Evolutionary conservation across 2,888 invertebrate species (phyloP).

Genomic region (Trissonchulus sp.): DNA sequence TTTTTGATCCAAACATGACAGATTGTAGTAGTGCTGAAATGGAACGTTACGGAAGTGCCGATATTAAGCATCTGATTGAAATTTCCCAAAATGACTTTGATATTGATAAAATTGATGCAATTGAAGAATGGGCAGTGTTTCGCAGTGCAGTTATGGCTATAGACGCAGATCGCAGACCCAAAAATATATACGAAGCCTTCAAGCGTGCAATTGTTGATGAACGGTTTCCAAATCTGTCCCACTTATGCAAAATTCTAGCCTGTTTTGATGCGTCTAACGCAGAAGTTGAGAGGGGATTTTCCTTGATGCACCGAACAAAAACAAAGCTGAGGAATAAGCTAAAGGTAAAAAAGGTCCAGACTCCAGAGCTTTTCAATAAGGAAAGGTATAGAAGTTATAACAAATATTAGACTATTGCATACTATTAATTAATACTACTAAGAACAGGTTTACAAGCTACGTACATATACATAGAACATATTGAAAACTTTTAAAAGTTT

Average conservation of each 20-base stretch:
- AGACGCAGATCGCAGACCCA: not conserved
- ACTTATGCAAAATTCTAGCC: not conserved
- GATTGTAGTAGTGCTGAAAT: not conserved
- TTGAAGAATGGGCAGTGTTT: not conserved
- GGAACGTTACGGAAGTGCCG: not conserved
- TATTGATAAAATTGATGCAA: constrained; percentile 9
- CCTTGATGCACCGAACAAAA: not conserved
- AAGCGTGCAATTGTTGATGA: not conserved
- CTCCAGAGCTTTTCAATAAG: too few species aligned
- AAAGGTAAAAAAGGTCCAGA: too few species aligned
- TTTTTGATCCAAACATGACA: constrained; percentile 10
- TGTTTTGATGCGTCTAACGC: not conserved
- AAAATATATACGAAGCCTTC: not conserved
- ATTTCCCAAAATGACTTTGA: not conserved
- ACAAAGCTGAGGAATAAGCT: constrained; percentile 3
- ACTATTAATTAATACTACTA: too few species aligned
- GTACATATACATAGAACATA: too few species aligned
- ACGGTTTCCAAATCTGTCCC: not conserved
- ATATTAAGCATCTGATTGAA: not conserved
- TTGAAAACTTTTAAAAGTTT: too few species aligned
- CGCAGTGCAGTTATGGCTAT: not conserved
- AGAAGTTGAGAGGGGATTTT: not conserved
- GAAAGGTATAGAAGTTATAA: too few species aligned
- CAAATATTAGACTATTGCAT: too few species aligned
- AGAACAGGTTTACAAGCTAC: too few species aligned